phyloP scores from a whole-genome alignment of 1,140 invertebrate species.

The Chionoecetes opilio region DNA sequence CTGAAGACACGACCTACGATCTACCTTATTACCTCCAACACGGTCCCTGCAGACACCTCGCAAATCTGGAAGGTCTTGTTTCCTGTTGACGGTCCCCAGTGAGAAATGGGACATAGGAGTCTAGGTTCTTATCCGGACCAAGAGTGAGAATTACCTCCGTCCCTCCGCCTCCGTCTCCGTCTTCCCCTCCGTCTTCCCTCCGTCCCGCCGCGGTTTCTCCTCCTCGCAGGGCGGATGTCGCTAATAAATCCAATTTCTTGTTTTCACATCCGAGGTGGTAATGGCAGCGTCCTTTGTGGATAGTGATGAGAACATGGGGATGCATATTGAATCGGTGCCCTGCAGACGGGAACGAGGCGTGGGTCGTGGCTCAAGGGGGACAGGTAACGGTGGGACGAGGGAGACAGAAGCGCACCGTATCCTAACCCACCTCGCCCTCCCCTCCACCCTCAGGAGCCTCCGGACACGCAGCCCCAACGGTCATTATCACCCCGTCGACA shows the following conservation, averaged over 20 bases:
- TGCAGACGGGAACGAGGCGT: not conserved
- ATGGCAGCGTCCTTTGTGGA: conserved; percentile 29
- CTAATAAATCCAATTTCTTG: conserved; percentile 61
- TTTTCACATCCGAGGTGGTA: conserved; percentile 52
- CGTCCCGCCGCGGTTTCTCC: not conserved
- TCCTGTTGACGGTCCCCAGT: conserved; percentile 11
- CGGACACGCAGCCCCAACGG: too few species aligned
- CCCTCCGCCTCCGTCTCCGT: too few species aligned
- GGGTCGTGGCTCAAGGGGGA: not conserved
- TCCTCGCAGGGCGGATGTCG: conserved; percentile 11
- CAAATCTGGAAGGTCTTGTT: not conserved
- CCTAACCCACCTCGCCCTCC: too few species aligned
- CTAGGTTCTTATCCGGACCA: not conserved
- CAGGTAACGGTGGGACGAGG: not conserved
- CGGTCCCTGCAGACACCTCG: not conserved
- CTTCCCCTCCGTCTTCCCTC: not conserved
- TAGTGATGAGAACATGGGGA: not conserved
- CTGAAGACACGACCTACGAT: too few species aligned
- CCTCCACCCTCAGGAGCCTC: too few species aligned
- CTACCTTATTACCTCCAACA: conserved; percentile 15
- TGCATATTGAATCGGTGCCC: not conserved
- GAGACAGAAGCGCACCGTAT: not conserved
- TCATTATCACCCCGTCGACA: too few species aligned
- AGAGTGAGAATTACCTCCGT: not conserved
- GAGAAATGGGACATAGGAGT: not conserved